Base-by-base conservation (phyloP, 1,140 invertebrate genomes). In the Hermetia illucens region DNA sequence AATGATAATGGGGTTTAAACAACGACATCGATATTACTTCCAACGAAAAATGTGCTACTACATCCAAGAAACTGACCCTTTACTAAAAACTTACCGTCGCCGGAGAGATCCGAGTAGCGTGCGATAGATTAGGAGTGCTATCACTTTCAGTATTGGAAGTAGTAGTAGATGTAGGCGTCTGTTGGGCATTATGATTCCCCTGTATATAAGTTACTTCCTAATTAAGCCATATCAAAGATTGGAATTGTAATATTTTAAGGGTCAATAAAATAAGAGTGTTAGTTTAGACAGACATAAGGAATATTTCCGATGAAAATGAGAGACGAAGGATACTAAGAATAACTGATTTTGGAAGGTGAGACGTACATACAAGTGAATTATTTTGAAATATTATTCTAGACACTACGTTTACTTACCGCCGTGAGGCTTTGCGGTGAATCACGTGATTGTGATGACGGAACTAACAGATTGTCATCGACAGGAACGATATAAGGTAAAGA, bases 21-120 rank as follows among this genome's bases (percentile, higher is more conserved):
- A n/a, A n/a, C n/a, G n/a, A n/a, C n/a, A n/a, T n/a, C n/a, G n/a
- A n/a, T n/a, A n/a, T n/a, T n/a, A n/a, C n/a, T n/a, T n/a, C n/a
- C n/a, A n/a, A n/a, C n/a, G n/a, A n/a, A n/a, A n/a, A n/a, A n/a
- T n/a, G n/a, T n/a, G n/a, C n/a, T n/a, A n/a, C n/a, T n/a, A n/a
- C n/a, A n/a, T n/a, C n/a, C n/a, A n/a, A n/a, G n/a, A n/a, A n/a
- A n/a, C n/a, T n/a, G n/a, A n/a, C n/a, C n/a, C n/a, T n/a, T n/a
- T n/a, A n/a, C n/a, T n/a, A n/a, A n/a, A 58, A 50, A 77, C 79
- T 82, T 77, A 89, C 85, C 61, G 84, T 88, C 50, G 82, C 83
- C 50, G 85, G 84, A 51, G 85, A 87, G 50, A 88, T 82, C 57
- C 84, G 72, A 53, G 82, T 87, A 45, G 83, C 82, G 67, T 83